Conservation (phyloP, 2,888 invertebrate species). For the Agonum fuliginosum region DNA sequence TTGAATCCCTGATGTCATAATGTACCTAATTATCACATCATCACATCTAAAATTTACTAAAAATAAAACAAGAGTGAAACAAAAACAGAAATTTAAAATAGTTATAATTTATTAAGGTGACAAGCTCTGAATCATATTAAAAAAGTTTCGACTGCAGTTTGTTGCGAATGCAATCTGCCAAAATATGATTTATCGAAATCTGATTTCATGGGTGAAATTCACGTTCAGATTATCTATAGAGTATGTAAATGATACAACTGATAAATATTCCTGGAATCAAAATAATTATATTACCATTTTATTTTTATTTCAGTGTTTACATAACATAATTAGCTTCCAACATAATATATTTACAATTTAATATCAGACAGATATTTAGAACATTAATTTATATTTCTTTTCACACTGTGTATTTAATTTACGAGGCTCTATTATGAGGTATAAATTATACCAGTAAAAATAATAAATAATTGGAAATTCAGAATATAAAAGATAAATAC, state of each 20-base stretch:
- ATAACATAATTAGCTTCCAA: constrained; percentile 17
- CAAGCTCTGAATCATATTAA: background rate
- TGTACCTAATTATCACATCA: too few species aligned
- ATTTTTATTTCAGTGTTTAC: constrained; percentile 12
- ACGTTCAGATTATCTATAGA: background rate
- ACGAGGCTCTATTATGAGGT: constrained; percentile 33
- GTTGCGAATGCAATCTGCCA: background rate
- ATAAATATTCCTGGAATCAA: constrained; percentile 22
- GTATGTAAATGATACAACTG: constrained; percentile 21
- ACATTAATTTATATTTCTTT: constrained; percentile 50
- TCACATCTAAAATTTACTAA: too few species aligned
- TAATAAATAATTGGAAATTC: constrained; percentile 51
- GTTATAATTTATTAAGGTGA: background rate
- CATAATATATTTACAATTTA: constrained; percentile 26
- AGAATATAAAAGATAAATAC: constrained; percentile 50
- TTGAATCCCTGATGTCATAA: too few species aligned
- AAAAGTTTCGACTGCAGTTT: too few species aligned
- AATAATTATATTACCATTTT: constrained; percentile 11
- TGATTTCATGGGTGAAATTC: background rate
- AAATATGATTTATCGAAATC: constrained; percentile 25
- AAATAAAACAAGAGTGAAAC: too few species aligned
- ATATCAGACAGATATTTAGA: constrained; percentile 29
- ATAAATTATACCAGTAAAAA: constrained; percentile 50
- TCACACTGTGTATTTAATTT: constrained; percentile 46
- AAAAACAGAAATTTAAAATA: too few species aligned